Evolutionary conservation across 2,888 invertebrate species (phyloP), one percentile per base, ranked within the genome.

Genomic region (Trissolcus japonicus): DNA sequence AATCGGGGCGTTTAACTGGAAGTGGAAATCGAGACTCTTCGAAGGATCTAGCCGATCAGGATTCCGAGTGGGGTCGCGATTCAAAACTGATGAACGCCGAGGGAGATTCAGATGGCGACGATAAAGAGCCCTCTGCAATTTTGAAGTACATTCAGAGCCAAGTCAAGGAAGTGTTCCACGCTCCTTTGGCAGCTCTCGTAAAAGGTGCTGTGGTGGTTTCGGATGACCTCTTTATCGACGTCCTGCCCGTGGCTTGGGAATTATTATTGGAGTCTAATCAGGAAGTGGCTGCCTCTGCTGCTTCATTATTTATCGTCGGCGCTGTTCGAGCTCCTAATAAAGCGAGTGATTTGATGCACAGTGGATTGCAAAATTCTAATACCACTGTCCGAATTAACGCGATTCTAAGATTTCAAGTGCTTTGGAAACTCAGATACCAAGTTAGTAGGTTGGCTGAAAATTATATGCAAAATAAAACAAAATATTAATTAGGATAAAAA

Each of bases 341-440:
- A 80, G 96, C 97, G 0, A 93, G 96, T 17, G 95, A 96, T 75
- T 93, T 98, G 69, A 96, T 99, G 94, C 95, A 95, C 77, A 92
- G 93, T 35, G 96, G 97, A 57, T 91, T 99, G 60, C 95, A 96
- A 69, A 95, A 98, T 87, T 91, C 93, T 46, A 96, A 97, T 83
- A 94, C 97, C 0, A 92, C 93, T 46, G 92, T 95, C 51, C 92
- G 99, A 79, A 94, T 96, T 80, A 94, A 94, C 81, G 95, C 96
- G 1, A 93, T 97, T 78, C 91, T 96, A 72, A 93, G 96, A 76
- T 98, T 97, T 90, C 95, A 98, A 92, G 95, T 96, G 0, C 92
- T 99, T 80, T 99, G 99, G 99, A 96, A 97, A 86, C 94, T 97
- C 81, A 92, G 99, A 1, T 98, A 97, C 87, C 99, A 99, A 91